A percentile compares a stretch with the other conserved stretches of the same genome.
Evolutionary conservation across 2,888 invertebrate species (phyloP).

Genomic region (Drosophila seclusa): DNA sequence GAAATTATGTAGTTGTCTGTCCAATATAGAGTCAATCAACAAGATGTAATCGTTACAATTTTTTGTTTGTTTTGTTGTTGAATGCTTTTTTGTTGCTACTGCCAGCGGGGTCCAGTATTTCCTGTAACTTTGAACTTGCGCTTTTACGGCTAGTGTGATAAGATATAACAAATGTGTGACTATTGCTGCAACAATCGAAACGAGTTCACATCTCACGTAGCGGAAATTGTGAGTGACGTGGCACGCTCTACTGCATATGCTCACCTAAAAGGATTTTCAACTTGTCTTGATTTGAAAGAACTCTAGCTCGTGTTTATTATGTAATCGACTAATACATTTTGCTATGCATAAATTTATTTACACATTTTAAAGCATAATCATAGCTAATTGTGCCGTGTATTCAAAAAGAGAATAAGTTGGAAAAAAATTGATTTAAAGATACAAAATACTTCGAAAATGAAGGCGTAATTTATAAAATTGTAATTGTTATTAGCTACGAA

Average conservation of each 20-base stretch:
- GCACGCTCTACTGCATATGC: slow-evolving; percentile 30
- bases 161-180: slow-evolving; percentile 42
- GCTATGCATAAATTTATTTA: not conserved
- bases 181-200: slow-evolving; percentile 64
- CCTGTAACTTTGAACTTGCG: slow-evolving; percentile 80
- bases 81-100: slow-evolving; percentile 13
- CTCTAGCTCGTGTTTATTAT: not conserved
- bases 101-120: slow-evolving; percentile 45
- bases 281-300: not conserved
- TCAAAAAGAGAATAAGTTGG: not conserved
- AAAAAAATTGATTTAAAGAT: not conserved
- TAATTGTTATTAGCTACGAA: not conserved
- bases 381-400: not conserved
- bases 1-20: slow-evolving; percentile 51
- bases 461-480: not conserved
- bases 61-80: slow-evolving; percentile 25
- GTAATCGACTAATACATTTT: not conserved
- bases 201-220: slow-evolving; percentile 68
- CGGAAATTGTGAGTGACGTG: slow-evolving; percentile 54
- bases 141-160: slow-evolving; percentile 65
- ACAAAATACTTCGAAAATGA: not conserved
- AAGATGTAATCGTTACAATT: slow-evolving; percentile 57
- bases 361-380: not conserved
- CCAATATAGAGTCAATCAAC: slow-evolving; percentile 59
- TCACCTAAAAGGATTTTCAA: not conserved